Percentiles rank a stretch among this genome's conserved stretches.
Evolutionary conservation across 2,888 invertebrate species (phyloP).

Genomic region (Archaeoteleia sp.): DNA sequence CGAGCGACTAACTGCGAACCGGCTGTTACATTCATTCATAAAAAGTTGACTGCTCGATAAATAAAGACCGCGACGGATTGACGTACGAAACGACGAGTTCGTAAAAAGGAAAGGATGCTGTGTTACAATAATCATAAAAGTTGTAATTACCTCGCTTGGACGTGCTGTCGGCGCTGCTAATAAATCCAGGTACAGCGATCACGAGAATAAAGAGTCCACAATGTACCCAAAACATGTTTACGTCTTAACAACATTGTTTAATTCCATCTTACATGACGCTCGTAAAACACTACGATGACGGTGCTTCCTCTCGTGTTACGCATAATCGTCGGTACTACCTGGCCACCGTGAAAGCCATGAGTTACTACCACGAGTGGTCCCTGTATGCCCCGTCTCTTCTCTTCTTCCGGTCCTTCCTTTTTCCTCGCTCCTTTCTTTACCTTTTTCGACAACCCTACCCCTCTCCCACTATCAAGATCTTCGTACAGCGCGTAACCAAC

Average conservation of each 20-base stretch:
- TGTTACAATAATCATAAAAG: slow-evolving; percentile 14
- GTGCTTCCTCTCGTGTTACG: slow-evolving; percentile 62
- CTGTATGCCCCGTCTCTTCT: slow-evolving; percentile 30
- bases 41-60: slow-evolving; percentile 18
- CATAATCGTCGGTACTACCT: slow-evolving; percentile 69
- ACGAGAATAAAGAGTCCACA: slow-evolving; percentile 74
- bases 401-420: slow-evolving; percentile 26
- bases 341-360: slow-evolving; percentile 61
- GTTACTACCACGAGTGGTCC: slow-evolving; percentile 51
- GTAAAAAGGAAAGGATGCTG: neutral
- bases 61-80: slow-evolving; percentile 20
- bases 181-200: slow-evolving; percentile 74
- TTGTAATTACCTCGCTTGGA: slow-evolving; percentile 72
- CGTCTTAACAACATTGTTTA: slow-evolving; percentile 75
- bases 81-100: neutral
- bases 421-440: slow-evolving; percentile 30
- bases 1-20: slow-evolving; percentile 24
- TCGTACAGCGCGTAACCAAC: no score
- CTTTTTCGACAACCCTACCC: slow-evolving; percentile 13
- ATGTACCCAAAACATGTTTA: slow-evolving; percentile 75
- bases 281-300: slow-evolving; percentile 66
- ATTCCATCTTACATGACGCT: slow-evolving; percentile 73
- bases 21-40: slow-evolving; percentile 36
- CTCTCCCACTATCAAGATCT: neutral
- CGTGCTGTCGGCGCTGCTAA: slow-evolving; percentile 71